phyloP scores from a whole-genome alignment of 2,888 invertebrate species.

The Eupithecia insigniata region DNA sequence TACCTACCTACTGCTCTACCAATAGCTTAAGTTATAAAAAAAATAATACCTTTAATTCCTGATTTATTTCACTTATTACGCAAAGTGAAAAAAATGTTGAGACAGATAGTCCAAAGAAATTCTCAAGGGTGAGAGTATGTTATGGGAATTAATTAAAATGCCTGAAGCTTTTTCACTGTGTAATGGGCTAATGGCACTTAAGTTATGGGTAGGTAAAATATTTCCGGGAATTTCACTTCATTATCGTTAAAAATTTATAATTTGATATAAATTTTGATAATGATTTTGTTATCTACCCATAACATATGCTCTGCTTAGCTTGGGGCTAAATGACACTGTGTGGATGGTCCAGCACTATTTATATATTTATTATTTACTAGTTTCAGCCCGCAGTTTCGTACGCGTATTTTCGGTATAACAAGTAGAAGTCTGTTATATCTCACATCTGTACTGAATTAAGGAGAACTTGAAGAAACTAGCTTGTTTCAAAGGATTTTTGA shows the following conservation, averaged over 20 bases:
- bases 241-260: background rate
- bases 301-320: too few species aligned
- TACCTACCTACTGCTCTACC: background rate
- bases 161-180: slow-evolving; percentile 1
- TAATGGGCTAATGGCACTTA: too few species aligned
- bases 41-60: background rate
- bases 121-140: background rate
- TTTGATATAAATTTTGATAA: too few species aligned
- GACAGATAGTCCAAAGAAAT: background rate
- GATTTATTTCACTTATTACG: background rate
- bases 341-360: too few species aligned
- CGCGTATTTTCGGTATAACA: too few species aligned
- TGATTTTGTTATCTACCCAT: too few species aligned
- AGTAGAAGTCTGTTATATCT: too few species aligned
- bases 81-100: background rate
- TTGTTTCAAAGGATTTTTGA: slow-evolving; percentile 27
- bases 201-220: background rate
- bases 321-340: too few species aligned
- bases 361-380: too few species aligned
- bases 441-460: slow-evolving; percentile 12
- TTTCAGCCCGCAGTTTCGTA: too few species aligned
- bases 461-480: slow-evolving; percentile 14
- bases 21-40: background rate
- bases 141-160: slow-evolving; percentile 4
- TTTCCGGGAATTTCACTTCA: background rate